phyloP scores from a whole-genome alignment of 2,113 vertebrate genomes.

The Gavialis gangeticus region DNA sequence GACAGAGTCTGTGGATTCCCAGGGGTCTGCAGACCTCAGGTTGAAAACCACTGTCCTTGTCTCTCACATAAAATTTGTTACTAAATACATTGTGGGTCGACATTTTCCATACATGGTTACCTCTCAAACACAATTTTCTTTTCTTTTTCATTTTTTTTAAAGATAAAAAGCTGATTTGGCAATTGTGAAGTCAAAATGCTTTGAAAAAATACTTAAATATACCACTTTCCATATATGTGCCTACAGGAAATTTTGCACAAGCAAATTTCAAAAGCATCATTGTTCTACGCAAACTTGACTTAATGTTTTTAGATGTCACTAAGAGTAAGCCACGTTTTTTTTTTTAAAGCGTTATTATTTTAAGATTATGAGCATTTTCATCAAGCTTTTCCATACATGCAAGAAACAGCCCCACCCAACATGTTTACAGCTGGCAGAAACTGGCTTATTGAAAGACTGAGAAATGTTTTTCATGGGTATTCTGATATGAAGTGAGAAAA shows the following conservation, averaged over 20 bases:
- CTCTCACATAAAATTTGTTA: background rate
- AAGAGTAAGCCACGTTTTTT: background rate
- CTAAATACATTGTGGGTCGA: background rate
- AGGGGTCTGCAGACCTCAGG: too few species aligned
- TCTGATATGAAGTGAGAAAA: background rate
- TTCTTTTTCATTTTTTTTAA: background rate
- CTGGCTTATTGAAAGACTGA: background rate
- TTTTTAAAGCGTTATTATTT: background rate
- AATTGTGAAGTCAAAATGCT: background rate
- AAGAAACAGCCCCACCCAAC: background rate
- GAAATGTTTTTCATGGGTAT: background rate
- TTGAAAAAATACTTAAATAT: background rate
- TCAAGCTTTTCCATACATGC: background rate
- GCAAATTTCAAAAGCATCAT: background rate
- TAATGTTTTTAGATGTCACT: background rate
- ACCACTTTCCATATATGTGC: background rate
- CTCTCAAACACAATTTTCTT: background rate
- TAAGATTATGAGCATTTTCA: background rate
- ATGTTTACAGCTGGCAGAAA: background rate
- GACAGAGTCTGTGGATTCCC: too few species aligned
- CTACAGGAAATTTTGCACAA: background rate
- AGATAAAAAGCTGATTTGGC: background rate
- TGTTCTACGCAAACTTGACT: background rate
- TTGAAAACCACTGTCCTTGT: too few species aligned
- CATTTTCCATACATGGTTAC: accelerated